These are phyloP conservation scores for Glyphotaelius pellucidus DNA, from an alignment of 2,888 invertebrate species.

Conservation along the genomic window DNA sequence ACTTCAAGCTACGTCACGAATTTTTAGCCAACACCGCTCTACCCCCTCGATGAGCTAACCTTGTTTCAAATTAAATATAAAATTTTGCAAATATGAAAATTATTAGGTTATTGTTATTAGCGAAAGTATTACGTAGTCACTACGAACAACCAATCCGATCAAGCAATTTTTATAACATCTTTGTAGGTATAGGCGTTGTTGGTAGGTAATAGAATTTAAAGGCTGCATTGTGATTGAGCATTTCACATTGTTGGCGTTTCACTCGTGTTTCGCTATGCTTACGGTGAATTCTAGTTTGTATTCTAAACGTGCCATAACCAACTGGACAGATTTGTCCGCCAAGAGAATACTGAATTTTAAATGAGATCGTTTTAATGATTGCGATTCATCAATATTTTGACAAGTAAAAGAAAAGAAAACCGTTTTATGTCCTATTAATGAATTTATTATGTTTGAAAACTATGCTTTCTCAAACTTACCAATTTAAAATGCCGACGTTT, in stretches of 20 bases:
- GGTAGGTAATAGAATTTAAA: neutral
- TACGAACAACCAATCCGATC: neutral
- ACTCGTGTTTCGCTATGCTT: neutral
- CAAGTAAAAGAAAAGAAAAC: neutral
- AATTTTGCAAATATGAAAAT: too few species aligned
- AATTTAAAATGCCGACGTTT: too few species aligned
- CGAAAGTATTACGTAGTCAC: neutral
- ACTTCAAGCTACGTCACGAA: too few species aligned
- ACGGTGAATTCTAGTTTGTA: constrained; percentile 12
- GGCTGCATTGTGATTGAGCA: neutral
- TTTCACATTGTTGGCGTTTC: constrained; percentile 11
- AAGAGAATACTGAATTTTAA: neutral
- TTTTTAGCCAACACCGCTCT: too few species aligned
- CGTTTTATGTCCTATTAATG: neutral
- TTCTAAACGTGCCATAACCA: neutral
- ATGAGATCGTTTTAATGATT: neutral
- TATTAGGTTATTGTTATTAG: too few species aligned
- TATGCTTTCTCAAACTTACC: too few species aligned
- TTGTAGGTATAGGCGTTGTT: neutral
- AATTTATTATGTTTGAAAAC: too few species aligned
- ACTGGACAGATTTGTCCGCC: neutral
- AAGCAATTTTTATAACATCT: neutral
- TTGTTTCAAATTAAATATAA: too few species aligned
- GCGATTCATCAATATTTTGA: neutral
- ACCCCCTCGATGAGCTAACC: too few species aligned